Base-by-base conservation (phyloP, 1,140 invertebrate species). In the Dolichoris vasculosae region DNA sequence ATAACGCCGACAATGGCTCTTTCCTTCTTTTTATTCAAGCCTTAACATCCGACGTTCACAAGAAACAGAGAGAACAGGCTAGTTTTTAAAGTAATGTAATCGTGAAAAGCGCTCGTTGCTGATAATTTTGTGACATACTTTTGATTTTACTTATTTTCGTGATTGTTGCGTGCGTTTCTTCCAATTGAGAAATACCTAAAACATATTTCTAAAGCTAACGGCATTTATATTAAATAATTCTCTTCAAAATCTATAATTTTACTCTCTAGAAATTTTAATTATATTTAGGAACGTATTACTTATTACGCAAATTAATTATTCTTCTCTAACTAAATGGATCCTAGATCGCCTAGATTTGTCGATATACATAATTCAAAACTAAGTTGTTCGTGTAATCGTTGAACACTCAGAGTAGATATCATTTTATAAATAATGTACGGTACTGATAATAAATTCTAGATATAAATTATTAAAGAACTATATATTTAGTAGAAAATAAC, bases 191-290 rank as follows among this genome's bases (percentile, higher is more conserved):
- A 91, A 79, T 87, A 92, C 88, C 90, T 91, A 92, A 89, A 90
- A 90, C 90, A 91, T 90, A 90, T 89, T 90, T 89, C 92, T 93
- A 91, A 92, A 89, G 79, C 92, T 92, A 92, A 92, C 90, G 88
- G 88, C 89, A 90, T 92, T 89, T 82, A 78, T 77, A 86, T 81
- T 88, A 89, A 90, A 91, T 88, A 89, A 89, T 89, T 91, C 90
- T 78, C 32, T 86, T 88, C 88, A 91, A 92, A 91, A 89, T 90
- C 91, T 90, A 91, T 75, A 38, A n/a, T 51, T 85, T 76, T 86
- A 87, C 89, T 89, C 64, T 90, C 90, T 92, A 92, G 85, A 86
- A 87, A 88, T 92, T 76, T 91, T 87, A 91, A 91, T 90, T 87
- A 88, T 91, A 91, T 87, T 83, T 90, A 91, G 89, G 90, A 91